These are phyloP conservation scores for Colletes latitarsis DNA, from an alignment of 1,140 invertebrate genomes.

Conservation along the genomic window DNA sequence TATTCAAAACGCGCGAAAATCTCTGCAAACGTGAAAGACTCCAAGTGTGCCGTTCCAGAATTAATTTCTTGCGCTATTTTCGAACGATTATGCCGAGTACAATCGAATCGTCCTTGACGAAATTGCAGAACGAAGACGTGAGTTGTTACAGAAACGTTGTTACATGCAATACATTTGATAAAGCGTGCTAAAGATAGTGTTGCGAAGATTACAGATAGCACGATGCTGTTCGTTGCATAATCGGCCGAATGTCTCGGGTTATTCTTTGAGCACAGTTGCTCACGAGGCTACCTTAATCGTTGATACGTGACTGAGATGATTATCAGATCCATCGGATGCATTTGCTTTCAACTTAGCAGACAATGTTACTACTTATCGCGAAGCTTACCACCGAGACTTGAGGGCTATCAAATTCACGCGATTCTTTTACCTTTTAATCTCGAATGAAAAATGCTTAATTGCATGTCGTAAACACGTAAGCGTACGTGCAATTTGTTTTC, in stretches of 20 bases:
- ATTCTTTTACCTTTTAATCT: background rate
- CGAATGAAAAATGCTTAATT: background rate
- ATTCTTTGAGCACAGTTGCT: background rate
- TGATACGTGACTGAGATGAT: background rate
- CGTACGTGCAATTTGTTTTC: background rate
- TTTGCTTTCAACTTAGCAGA: conserved; percentile 21
- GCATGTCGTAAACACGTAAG: too few species aligned
- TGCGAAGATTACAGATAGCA: background rate
- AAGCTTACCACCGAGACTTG: background rate
- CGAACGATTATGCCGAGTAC: background rate
- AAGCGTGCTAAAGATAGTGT: background rate
- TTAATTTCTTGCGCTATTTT: background rate
- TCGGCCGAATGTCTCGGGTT: background rate
- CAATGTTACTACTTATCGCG: background rate
- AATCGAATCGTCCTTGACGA: background rate
- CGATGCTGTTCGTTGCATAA: background rate
- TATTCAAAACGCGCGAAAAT: too few species aligned
- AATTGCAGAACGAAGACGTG: background rate
- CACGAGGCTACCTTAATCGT: background rate
- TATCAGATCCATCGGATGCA: conserved; percentile 22
- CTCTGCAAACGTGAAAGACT: too few species aligned
- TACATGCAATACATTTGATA: background rate
- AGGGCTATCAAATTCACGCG: background rate
- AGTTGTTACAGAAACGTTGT: background rate
- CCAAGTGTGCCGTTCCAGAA: too few species aligned